phyloP scores from a whole-genome alignment of 1,140 invertebrate species.

The Tetramorium parvispinum region DNA sequence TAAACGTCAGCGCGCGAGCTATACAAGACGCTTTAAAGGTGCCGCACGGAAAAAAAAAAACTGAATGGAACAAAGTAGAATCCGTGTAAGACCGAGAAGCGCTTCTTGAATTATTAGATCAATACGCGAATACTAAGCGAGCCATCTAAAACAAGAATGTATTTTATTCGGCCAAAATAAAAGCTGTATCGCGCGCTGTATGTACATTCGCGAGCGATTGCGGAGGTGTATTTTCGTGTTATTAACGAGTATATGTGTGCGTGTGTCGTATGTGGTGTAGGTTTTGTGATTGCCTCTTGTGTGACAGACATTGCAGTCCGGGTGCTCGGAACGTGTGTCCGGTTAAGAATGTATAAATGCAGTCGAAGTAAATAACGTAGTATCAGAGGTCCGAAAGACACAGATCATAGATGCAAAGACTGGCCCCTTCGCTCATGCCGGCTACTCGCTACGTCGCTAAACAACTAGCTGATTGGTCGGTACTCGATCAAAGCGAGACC shows the following conservation, averaged over 20 bases:
- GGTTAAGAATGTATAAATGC: conserved; percentile 69
- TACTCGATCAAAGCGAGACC: conserved; percentile 19
- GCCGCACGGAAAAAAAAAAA: neutral
- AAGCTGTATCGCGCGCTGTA: conserved; percentile 7
- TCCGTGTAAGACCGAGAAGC: neutral
- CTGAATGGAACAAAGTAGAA: neutral
- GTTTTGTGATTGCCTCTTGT: conserved; percentile 42
- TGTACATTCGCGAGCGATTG: conserved; percentile 27
- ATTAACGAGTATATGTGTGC: neutral
- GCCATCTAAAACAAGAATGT: neutral
- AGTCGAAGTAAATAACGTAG: conserved; percentile 69
- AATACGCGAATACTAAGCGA: neutral
- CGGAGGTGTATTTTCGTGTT: neutral
- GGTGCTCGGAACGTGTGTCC: neutral
- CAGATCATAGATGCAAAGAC: conserved; percentile 85
- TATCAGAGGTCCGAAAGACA: conserved; percentile 82
- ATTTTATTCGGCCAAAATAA: neutral
- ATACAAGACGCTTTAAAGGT: conserved; percentile 36
- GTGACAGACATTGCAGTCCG: conserved; percentile 28
- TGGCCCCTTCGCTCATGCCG: conserved; percentile 86
- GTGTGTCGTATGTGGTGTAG: neutral
- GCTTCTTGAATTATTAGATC: conserved; percentile 8
- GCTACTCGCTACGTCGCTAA: conserved; percentile 77
- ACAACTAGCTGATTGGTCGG: conserved; percentile 68
- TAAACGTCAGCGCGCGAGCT: conserved; percentile 26